Base-by-base conservation (phyloP, 2,113 vertebrate genomes). In the Pachycephala philippinensis region DNA sequence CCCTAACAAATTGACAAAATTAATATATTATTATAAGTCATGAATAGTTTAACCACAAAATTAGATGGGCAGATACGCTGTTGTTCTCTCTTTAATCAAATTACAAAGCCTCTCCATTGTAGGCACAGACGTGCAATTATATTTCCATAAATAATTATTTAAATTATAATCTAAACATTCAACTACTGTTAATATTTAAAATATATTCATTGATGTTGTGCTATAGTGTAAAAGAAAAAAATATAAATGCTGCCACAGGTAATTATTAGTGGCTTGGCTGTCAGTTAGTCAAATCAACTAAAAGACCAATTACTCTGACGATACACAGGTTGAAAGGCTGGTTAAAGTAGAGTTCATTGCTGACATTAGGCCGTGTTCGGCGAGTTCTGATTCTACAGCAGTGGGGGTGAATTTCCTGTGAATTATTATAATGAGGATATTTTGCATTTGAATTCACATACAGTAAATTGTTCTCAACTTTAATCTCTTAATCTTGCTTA, bases 291-390 rank as follows among this genome's bases (percentile, higher is more conserved):
- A 98, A 98, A 98, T 99, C 98, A 98, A 97, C 98, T 98, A 98
- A 98, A 98, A 98, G 98, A 91, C 98, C 98, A 99, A 98, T 99
- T 99, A 98, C 96, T 98, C 94, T 98, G 98, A 98, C 37, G 95
- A 98, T 97, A 98, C 95, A 95, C 98, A 98, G 98, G 97, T 98
- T 98, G 97, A 95, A 98, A 98, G 98, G 98, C 98, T 98, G 98
- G 98, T 98, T 98, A 97, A 98, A 98, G 96, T 96, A 96, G 96
- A 96, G 97, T 97, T 97, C 95, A 86, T 89, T 98, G 96, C 87
- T 84, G 75, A 82, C 92, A 97, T 97, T 96, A 96, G 84, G 94
- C 97, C 31, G 1, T 96, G 92, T 95, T 98, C 96, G 91, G 78
- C 11, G 28, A 97, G 87, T 97, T 93, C 69, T 42, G 66, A 93